These are phyloP conservation scores for Microchirus variegatus DNA, from an alignment of 2,797 vertebrate species.

Conservation along the genomic window DNA sequence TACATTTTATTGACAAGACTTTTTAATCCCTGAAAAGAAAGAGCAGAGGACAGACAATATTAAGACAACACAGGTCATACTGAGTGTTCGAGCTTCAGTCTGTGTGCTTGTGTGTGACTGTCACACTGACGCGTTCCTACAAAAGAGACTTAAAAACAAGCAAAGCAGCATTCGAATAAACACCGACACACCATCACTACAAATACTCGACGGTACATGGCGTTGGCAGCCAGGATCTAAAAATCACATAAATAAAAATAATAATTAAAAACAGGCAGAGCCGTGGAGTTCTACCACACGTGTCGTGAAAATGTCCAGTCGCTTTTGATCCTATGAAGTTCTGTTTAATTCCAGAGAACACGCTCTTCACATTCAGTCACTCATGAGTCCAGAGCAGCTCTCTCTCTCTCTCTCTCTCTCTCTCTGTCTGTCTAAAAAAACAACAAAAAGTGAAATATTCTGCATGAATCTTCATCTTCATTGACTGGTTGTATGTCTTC, in stretches of 20 bases:
- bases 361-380: slow-evolving; percentile 20
- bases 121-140: slow-evolving; percentile 38
- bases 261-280: slow-evolving; percentile 30
- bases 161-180: slow-evolving; percentile 42
- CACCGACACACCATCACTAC: slow-evolving; percentile 31
- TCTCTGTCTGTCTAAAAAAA: not conserved
- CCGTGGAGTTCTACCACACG: slow-evolving; percentile 7
- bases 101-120: slow-evolving; percentile 31
- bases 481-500: slow-evolving; percentile 42
- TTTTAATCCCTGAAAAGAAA: slow-evolving; percentile 50
- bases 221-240: slow-evolving; percentile 33
- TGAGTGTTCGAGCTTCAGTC: slow-evolving; percentile 45
- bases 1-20: slow-evolving; percentile 27
- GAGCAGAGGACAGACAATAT: slow-evolving; percentile 28
- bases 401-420: slow-evolving; percentile 11
- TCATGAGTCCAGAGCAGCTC: slow-evolving; percentile 26
- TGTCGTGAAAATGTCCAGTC: slow-evolving; percentile 25
- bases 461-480: not conserved
- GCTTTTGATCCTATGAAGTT: slow-evolving; percentile 23
- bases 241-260: slow-evolving; percentile 28
- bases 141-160: slow-evolving; percentile 36
- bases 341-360: slow-evolving; percentile 15
- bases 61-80: slow-evolving; percentile 41
- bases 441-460: slow-evolving; percentile 3
- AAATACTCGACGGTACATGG: slow-evolving; percentile 35